These are phyloP conservation scores for Pteronotus mesoamericanus DNA, from an alignment of 2,797 vertebrate species.

Conservation along the genomic window DNA sequence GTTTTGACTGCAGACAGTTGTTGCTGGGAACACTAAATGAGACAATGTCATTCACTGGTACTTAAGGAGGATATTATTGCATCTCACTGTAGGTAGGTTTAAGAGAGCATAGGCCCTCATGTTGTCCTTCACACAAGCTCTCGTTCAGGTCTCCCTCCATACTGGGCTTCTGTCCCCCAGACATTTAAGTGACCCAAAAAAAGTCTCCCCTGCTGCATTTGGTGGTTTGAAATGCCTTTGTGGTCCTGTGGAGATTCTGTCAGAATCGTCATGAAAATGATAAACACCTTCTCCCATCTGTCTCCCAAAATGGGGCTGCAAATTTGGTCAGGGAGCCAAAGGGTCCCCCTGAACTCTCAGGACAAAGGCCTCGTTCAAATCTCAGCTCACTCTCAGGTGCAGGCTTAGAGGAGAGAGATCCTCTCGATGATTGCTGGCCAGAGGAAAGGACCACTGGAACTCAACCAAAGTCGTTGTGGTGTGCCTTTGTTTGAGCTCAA, in stretches of 20 bases:
- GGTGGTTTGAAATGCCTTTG: not conserved
- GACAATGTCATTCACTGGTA: too few species aligned
- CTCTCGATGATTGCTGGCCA: not conserved
- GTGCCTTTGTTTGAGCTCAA: constrained; percentile 30
- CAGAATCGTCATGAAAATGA: not conserved
- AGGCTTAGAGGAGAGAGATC: not conserved
- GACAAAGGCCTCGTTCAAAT: not conserved
- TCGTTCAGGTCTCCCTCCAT: not conserved
- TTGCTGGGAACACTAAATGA: not conserved
- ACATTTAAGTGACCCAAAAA: not conserved
- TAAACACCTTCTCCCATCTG: accelerated
- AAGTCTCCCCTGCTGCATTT: not conserved
- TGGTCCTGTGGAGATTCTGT: not conserved
- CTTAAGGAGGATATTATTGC: not conserved
- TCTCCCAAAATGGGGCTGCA: not conserved
- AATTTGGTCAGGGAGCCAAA: not conserved
- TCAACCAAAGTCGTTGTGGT: not conserved
- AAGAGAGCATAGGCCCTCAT: not conserved
- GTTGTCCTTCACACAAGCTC: not conserved
- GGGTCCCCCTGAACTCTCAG: not conserved
- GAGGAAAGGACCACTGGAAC: not conserved
- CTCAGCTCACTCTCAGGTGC: not conserved
- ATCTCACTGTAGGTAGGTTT: not conserved
- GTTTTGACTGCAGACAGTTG: not conserved
- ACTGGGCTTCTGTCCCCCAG: not conserved